Base-by-base conservation (phyloP, 2,113 vertebrate species). In the Centropus unirufus region DNA sequence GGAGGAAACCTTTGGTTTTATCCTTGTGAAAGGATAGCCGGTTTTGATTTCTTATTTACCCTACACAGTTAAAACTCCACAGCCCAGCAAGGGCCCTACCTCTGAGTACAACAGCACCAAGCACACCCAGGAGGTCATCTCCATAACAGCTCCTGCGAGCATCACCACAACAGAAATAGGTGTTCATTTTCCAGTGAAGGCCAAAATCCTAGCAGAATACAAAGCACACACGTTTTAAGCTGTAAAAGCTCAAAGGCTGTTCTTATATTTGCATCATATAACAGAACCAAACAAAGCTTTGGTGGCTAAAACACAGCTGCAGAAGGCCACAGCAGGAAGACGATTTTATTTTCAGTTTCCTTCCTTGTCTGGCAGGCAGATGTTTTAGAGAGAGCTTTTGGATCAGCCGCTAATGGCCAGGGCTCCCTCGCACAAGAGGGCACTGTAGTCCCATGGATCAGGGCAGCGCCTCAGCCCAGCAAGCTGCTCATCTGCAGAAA, bases 361-460 rank as follows among this genome's bases (percentile, higher is more conserved):
- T 32, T 52, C 62, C 36, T 57, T 14, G 67, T 8, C 55, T 1
- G n/a, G 30, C 24, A 59, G 59, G 11, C 70, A 4, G 46, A 34
- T 3, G 58, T 0, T 36, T 21, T 0, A 61, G 32, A 9, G 18
- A 26, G 12, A 20, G 12, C 68, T 75, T 67, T 22, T 12, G 22
- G 9, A 11, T 1, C 20, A 15, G 80, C 17, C 4, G 5, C 42
- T 7, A 42, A 6, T 67, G 5, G 1, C 7, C 66, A 6, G 66
- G n/a, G 5, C 64, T 62, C 42, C 1, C 42, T 52, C n/a, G 36
- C 97, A 74, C 95, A 47, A 97, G 96, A 93, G 96, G 97, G 97
- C 97, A 93, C 86, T 95, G 75, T 1, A 88, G 62, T 19, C 76
- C 6, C 86, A 4, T 69, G 2, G 68, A 94, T 32, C 57, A 6